Percentiles rank a stretch among this genome's conserved stretches.
Conservation (phyloP, 2,888 invertebrate genomes). For the Rhorus exstirpatorius region DNA sequence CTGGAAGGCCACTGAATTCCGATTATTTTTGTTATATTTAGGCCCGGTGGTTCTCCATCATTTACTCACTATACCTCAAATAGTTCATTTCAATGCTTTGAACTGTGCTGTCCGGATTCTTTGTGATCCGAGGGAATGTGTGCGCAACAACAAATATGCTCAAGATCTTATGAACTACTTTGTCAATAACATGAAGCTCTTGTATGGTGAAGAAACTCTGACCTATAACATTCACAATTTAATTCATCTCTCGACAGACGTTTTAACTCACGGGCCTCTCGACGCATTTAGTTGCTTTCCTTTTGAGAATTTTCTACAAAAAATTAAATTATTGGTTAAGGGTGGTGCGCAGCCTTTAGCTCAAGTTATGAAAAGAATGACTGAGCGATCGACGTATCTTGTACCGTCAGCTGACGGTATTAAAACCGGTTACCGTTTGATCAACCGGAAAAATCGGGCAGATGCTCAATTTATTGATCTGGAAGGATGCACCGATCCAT, state of each 20-base stretch:
- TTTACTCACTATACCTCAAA: conserved; percentile 14
- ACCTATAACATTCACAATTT: conserved; percentile 76
- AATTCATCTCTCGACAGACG: conserved; percentile 42
- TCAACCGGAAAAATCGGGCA: neutral
- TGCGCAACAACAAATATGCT: conserved; percentile 39
- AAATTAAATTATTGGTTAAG: conserved; percentile 17
- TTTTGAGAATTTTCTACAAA: conserved; percentile 42
- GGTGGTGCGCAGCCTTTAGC: conserved; percentile 40
- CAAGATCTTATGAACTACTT: conserved; percentile 36
- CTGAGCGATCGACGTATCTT: conserved; percentile 19
- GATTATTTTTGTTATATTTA: conserved; percentile 15
- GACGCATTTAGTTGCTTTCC: conserved; percentile 48
- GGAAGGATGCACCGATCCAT: neutral
- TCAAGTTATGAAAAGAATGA: conserved; percentile 46
- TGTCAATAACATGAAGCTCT: too few species aligned
- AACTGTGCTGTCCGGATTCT: conserved; percentile 41
- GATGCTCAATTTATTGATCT: neutral
- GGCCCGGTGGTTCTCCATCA: conserved; percentile 2
- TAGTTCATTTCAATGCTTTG: too few species aligned
- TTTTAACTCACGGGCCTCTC: conserved; percentile 47
- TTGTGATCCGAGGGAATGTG: too few species aligned
- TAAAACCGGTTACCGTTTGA: neutral
- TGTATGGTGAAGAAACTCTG: conserved; percentile 47
- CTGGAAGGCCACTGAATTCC: too few species aligned
- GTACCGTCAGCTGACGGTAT: neutral